Percentiles rank a stretch among this genome's conserved stretches.
These are phyloP conservation scores for Crepidodera aurea DNA, from an alignment of 2,888 invertebrate species.

Conservation along the genomic window DNA sequence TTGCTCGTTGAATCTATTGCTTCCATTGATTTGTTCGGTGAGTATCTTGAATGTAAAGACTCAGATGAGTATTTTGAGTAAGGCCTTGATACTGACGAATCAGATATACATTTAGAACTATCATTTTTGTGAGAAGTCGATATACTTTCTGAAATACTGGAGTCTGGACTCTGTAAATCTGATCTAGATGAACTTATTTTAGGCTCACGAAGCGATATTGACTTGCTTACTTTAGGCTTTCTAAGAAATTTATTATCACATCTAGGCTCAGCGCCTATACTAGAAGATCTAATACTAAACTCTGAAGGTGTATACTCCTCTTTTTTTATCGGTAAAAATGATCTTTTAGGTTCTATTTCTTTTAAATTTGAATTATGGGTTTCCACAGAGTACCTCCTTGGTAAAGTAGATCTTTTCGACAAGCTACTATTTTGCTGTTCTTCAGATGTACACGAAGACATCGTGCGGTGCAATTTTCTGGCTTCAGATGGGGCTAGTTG, in stretches of 20 bases:
- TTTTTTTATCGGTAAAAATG: slow-evolving; percentile 52
- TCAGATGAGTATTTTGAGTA: slow-evolving; percentile 50
- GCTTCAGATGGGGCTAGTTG: slow-evolving; percentile 76
- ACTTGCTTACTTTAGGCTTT: slow-evolving; percentile 48
- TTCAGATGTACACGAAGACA: slow-evolving; percentile 62
- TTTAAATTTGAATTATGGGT: slow-evolving; percentile 39
- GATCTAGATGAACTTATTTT: slow-evolving; percentile 42
- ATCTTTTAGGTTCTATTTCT: slow-evolving; percentile 37
- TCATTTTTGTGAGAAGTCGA: slow-evolving; percentile 47
- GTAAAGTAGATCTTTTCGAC: slow-evolving; percentile 56
- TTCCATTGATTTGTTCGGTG: slow-evolving; percentile 44
- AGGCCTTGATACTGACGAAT: slow-evolving; percentile 47
- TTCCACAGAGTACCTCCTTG: slow-evolving; percentile 60
- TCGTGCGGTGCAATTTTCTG: slow-evolving; percentile 71
- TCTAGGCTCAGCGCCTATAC: slow-evolving; percentile 48
- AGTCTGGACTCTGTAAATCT: slow-evolving; percentile 54
- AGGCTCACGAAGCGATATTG: slow-evolving; percentile 49
- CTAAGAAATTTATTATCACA: slow-evolving; percentile 45
- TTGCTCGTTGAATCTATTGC: slow-evolving; percentile 51
- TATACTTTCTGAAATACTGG: slow-evolving; percentile 55
- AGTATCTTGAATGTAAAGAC: slow-evolving; percentile 42
- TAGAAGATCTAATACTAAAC: slow-evolving; percentile 48
- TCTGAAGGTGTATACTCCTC: slow-evolving; percentile 45
- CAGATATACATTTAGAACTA: slow-evolving; percentile 48
- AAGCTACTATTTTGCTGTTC: slow-evolving; percentile 38